phyloP scores from a whole-genome alignment of 2,888 invertebrate species.

The Gastrophysa polygoni region DNA sequence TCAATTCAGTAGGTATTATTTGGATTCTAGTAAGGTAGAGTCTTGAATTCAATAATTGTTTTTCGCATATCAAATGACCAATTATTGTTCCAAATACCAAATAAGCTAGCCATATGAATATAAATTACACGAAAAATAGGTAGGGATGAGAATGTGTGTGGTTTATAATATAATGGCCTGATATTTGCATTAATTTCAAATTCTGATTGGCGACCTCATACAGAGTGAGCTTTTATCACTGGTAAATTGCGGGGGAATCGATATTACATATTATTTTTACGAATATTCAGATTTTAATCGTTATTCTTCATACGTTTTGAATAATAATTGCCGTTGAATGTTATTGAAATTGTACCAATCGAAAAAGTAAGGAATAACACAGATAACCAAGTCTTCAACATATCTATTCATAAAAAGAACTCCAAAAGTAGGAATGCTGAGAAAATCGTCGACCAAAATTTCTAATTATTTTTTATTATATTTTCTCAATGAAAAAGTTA shows the following conservation, averaged over 20 bases:
- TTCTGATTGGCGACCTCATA: conserved; percentile 14
- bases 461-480: too few relatives aligned
- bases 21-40: conserved; percentile 39
- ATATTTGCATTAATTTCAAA: conserved; percentile 22
- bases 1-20: conserved; percentile 36
- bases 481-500: too few relatives aligned
- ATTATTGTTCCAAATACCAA: conserved; percentile 47
- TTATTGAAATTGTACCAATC: neutral
- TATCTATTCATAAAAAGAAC: too few relatives aligned
- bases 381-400: too few relatives aligned
- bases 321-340: conserved; percentile 4
- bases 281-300: conserved; percentile 11
- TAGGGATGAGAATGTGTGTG: neutral
- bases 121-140: conserved; percentile 24
- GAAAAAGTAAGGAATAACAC: too few relatives aligned
- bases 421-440: too few relatives aligned
- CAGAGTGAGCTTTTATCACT: neutral
- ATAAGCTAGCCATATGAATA: conserved; percentile 39
- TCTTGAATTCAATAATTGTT: conserved; percentile 43
- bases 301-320: neutral
- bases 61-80: conserved; percentile 40
- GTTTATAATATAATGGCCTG: conserved; percentile 25
- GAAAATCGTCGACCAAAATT: too few relatives aligned
- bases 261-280: conserved; percentile 5
- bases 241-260: neutral